Conservation (phyloP, 2,797 vertebrate species). For the Pantherophis alleghaniensis region DNA sequence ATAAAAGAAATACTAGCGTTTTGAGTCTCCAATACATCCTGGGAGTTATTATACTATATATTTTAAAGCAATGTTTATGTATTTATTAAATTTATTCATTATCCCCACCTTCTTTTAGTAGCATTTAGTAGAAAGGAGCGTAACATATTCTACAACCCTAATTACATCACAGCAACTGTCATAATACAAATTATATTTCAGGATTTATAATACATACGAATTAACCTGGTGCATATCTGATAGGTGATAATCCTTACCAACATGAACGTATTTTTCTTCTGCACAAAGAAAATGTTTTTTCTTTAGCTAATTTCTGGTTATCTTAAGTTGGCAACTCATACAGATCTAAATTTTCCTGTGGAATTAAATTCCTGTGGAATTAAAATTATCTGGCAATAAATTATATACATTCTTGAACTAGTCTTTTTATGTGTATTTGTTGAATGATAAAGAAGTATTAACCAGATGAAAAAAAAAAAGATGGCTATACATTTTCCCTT, state of each 20-base stretch:
- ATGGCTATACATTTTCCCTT: not conserved
- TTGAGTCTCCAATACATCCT: not conserved
- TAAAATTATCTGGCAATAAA: not conserved
- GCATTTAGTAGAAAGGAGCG: not conserved
- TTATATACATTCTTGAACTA: not conserved
- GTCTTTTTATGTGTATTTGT: not conserved
- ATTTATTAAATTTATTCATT: not conserved
- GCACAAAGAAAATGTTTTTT: not conserved
- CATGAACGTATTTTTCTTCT: not conserved
- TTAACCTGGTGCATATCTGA: not conserved
- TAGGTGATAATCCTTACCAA: not conserved
- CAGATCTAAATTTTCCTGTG: not conserved
- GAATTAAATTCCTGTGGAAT: not conserved
- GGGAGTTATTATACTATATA: not conserved
- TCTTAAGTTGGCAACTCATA: not conserved
- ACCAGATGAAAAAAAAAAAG: not conserved
- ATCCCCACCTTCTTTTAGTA: not conserved
- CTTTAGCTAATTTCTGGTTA: not conserved
- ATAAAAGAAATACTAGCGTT: not conserved
- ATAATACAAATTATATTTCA: not conserved
- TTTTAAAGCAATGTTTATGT: not conserved
- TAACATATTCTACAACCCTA: not conserved
- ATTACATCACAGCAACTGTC: not conserved
- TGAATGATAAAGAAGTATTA: not conserved
- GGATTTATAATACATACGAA: not conserved